A percentile compares a stretch with the other conserved stretches of the same genome.
These are phyloP conservation scores for Drosophila pruinosa DNA, from an alignment of 1,140 invertebrate genomes.

Conservation along the genomic window DNA sequence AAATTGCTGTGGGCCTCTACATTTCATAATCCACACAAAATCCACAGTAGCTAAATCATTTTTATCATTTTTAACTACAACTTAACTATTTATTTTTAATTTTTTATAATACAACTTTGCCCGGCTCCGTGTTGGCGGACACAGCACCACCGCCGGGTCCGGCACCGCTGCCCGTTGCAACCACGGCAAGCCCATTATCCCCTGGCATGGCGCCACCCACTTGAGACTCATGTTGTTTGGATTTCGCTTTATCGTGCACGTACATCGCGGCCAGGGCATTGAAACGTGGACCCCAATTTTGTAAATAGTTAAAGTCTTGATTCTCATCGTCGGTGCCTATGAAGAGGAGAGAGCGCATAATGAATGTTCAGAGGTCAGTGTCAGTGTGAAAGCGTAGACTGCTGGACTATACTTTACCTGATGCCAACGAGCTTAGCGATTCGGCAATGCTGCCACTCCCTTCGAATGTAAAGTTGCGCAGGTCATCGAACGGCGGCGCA, in stretches of 20 bases:
- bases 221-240: conserved; percentile 43
- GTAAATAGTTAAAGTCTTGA: conserved; percentile 98
- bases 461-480: conserved; percentile 99
- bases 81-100: conserved; percentile 58
- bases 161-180: conserved; percentile 67
- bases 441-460: conserved; percentile 98
- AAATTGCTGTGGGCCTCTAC: conserved; percentile 17
- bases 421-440: conserved; percentile 96
- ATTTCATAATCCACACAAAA: conserved; percentile 10
- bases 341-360: conserved; percentile 15
- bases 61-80: conserved; percentile 69
- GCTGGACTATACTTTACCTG: conserved; percentile 85
- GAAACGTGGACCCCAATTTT: conserved; percentile 98
- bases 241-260: conserved; percentile 86
- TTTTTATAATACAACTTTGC: conserved; percentile 79
- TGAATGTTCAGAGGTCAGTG: neutral
- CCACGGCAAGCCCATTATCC: conserved; percentile 52
- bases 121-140: conserved; percentile 23
- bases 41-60: conserved; percentile 12
- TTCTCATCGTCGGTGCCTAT: conserved; percentile 96
- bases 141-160: conserved; percentile 55
- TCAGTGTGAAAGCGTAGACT: conserved; percentile 15
- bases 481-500: conserved; percentile 97
- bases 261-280: conserved; percentile 99
- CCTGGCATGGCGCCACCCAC: conserved; percentile 15